Evolutionary conservation across 1,140 invertebrate species (phyloP).

Genomic region (Triops longicaudatus): DNA sequence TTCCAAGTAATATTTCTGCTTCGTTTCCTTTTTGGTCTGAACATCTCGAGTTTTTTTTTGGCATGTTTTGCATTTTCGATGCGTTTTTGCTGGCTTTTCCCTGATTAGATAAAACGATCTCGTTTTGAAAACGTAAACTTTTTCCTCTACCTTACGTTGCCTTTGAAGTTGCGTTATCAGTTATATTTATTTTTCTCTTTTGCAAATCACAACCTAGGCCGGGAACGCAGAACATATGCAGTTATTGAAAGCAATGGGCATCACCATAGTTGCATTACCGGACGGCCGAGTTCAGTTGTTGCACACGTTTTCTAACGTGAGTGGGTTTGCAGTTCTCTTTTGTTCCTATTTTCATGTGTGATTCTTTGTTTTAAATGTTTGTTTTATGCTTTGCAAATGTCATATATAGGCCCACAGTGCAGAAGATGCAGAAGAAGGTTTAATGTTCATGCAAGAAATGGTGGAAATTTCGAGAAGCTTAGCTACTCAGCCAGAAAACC

Average conservation of each 20-base stretch:
- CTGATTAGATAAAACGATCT: not conserved
- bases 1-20: conserved; percentile 48
- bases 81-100: not conserved
- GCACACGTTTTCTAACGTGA: conserved; percentile 72
- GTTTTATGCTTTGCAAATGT: not conserved
- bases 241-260: conserved; percentile 86
- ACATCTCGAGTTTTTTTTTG: not conserved
- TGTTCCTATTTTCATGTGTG: conserved; percentile 21
- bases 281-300: conserved; percentile 86
- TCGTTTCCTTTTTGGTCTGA: not conserved
- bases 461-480: conserved; percentile 74
- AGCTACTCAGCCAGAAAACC: conserved; percentile 49
- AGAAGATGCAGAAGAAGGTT: conserved; percentile 80
- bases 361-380: not conserved
- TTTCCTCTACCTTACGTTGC: not conserved
- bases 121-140: too few relatives aligned
- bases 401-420: conserved; percentile 63
- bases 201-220: conserved; percentile 46
- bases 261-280: conserved; percentile 73
- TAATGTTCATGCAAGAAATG: conserved; percentile 97
- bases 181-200: conserved; percentile 27
- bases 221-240: conserved; percentile 83
- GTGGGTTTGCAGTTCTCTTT: conserved; percentile 33
- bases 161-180: conserved; percentile 8
- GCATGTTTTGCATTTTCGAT: not conserved